Conservation (phyloP, 2,113 vertebrate species). For the Calyptomena viridis region DNA sequence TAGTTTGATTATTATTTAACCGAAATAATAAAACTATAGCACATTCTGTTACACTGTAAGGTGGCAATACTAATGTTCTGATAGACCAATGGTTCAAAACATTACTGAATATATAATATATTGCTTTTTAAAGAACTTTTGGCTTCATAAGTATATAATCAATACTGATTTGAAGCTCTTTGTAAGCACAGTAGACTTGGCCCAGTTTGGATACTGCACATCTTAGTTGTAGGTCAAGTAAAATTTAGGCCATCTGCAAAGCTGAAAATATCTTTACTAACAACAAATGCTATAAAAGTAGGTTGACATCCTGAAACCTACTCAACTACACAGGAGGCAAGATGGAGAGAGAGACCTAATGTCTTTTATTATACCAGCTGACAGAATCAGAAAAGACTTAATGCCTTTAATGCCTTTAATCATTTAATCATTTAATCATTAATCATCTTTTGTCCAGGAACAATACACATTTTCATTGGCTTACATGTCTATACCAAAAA, state of each 20-base stretch:
- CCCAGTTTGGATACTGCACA: not conserved
- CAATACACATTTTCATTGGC: not conserved
- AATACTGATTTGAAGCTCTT: not conserved
- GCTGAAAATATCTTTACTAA: conserved; percentile 3
- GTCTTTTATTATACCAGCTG: not conserved
- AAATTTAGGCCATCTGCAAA: not conserved
- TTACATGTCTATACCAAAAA: not conserved
- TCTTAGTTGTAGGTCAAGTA: not conserved
- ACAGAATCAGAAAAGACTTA: not conserved
- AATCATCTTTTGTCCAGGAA: no score
- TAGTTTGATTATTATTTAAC: not conserved
- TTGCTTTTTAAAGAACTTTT: not conserved
- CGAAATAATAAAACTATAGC: not conserved
- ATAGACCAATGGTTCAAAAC: not conserved
- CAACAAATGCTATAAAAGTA: not conserved
- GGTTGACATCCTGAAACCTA: not conserved
- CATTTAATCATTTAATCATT: no score
- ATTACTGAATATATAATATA: not conserved
- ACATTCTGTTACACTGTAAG: not conserved
- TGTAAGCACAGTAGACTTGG: not conserved
- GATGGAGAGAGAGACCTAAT: not conserved
- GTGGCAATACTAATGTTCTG: not conserved
- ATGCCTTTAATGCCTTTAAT: no score
- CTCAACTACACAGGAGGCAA: not conserved
- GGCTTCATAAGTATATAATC: not conserved